phyloP scores from a whole-genome alignment of 2,113 vertebrate genomes.

The Hydropotes inermis region DNA sequence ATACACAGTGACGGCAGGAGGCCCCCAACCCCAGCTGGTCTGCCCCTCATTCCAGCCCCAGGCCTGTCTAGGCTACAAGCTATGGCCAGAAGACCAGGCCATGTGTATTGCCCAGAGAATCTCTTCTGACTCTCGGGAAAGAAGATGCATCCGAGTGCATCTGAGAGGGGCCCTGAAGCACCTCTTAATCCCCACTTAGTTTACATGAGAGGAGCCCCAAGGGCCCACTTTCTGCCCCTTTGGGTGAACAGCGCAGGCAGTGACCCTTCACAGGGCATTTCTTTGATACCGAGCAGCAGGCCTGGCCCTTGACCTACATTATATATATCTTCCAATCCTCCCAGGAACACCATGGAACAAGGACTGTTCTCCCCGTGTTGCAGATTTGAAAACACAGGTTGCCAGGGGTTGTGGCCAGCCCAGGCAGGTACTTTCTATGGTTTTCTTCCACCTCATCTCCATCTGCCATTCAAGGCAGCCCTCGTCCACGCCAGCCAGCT shows the following conservation, averaged over 20 bases:
- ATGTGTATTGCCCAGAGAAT: rapidly evolving
- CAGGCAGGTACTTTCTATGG: not conserved
- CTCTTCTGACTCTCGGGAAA: not conserved
- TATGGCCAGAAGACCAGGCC: no score
- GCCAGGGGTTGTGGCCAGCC: not conserved
- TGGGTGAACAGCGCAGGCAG: not conserved
- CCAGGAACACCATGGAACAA: not conserved
- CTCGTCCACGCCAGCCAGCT: not conserved
- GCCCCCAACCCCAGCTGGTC: no score
- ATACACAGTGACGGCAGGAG: not conserved
- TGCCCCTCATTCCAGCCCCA: not conserved
- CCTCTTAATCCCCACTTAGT: not conserved
- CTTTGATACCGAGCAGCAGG: not conserved
- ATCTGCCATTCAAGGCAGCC: not conserved
- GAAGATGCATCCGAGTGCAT: not conserved
- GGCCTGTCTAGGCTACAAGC: not conserved
- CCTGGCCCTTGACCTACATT: not conserved
- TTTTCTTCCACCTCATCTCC: not conserved
- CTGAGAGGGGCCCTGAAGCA: not conserved
- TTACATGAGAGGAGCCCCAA: not conserved
- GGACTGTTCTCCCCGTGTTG: not conserved
- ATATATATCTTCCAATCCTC: not conserved
- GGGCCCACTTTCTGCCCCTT: not conserved
- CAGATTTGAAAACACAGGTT: not conserved
- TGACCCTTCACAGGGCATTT: not conserved